Base-by-base conservation (phyloP, 2,888 invertebrate species). In the Antheraea assamensis region DNA sequence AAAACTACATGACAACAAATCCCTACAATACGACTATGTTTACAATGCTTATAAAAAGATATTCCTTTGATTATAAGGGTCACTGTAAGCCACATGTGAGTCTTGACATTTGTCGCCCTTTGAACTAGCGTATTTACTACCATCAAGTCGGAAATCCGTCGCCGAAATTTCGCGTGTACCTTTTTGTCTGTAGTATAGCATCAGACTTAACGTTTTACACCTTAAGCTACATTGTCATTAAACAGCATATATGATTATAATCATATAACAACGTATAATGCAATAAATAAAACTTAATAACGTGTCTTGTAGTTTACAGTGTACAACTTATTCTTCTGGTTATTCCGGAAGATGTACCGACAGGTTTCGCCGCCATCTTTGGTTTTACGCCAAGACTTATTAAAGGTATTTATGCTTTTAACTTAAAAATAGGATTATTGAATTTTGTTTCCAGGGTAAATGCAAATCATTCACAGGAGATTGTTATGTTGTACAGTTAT, bases 281-380 rank as follows among this genome's bases (percentile, higher is more conserved):
- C n/a, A 58, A 58, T 58, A 58, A 58, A n/a, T 52, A 52, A 52
- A 52, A 21, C 19, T 19, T 52, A n/a, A n/a, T 52, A 52, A 52
- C 21, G 19, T 5, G 5, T 2, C 31, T n/a, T 68, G 58, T 78
- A 90, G 91, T 79, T 78, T 19, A 76, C 0, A 73, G 75, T 0
- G 75, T 68, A 0, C 73, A 75, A 2, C 74, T 78, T 0, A 83
- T 86, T 31, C 81, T 90, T 17, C 78, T 90, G 58, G 82, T 94
- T 0, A 78, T 90, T 0, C 94, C 94, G 0, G 92, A 93, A 73
- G 94, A 94, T 61, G 87, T 94, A 0, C 89, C 92, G 0, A 89
- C 90, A 3, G 91, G 85, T 0, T 86, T 92, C 2, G 90, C 91
- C 0, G 88, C 89, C 0, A 87, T 93, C 19, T 93, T 87, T 72